These are phyloP conservation scores for Pissodes strobi DNA, from an alignment of 1,140 invertebrate genomes.

Conservation along the genomic window DNA sequence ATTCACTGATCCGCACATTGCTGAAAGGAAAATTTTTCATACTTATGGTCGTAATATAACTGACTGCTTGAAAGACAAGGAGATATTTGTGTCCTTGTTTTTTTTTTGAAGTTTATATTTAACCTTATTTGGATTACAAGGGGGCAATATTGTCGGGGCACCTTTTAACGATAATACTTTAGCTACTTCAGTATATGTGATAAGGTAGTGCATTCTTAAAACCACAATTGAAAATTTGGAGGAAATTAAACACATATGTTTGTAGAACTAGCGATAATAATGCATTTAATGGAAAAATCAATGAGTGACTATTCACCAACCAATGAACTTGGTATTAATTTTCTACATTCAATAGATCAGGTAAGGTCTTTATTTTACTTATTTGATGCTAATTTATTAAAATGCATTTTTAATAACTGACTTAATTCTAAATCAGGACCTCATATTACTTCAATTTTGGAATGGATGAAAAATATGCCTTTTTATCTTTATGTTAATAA, in stretches of 20 bases:
- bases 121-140: constrained; percentile 29
- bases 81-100: not conserved
- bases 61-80: not conserved
- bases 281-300: constrained; percentile 11
- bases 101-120: constrained; percentile 3
- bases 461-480: too few species aligned
- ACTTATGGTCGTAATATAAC: not conserved
- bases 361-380: constrained; percentile 11
- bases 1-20: not conserved
- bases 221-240: not conserved
- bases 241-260: not conserved
- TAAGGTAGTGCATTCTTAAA: too few species aligned
- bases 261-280: constrained; percentile 15
- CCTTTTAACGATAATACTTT: constrained; percentile 3
- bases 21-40: not conserved
- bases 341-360: constrained; percentile 10
- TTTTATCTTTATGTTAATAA: too few species aligned
- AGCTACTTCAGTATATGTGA: constrained; percentile 5
- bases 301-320: constrained; percentile 6
- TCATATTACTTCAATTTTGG: too few species aligned
- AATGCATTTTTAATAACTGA: constrained; percentile 19
- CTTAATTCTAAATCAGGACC: not conserved
- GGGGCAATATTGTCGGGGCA: constrained; percentile 15
- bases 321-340: constrained; percentile 7
- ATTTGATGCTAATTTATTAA: constrained; percentile 11